phyloP scores from a whole-genome alignment of 2,113 vertebrate species.

The Galemys pyrenaicus region DNA sequence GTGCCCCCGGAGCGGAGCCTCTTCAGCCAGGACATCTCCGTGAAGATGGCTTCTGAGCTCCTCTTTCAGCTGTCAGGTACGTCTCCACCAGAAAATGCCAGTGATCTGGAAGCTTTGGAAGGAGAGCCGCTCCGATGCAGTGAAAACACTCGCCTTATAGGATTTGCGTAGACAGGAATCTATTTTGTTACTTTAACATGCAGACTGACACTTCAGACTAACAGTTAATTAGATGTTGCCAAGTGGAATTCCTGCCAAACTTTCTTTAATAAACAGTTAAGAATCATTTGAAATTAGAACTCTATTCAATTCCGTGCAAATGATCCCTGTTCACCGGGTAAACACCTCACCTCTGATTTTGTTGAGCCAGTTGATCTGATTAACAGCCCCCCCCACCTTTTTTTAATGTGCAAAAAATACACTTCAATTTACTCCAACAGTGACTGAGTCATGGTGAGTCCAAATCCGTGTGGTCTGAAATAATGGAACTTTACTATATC shows the following conservation, averaged over 20 bases:
- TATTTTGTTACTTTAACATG: background rate
- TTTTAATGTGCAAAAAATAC: background rate
- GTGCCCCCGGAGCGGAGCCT: conserved; percentile 94
- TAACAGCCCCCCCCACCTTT: background rate
- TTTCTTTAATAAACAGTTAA: conserved; percentile 55
- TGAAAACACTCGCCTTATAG: background rate
- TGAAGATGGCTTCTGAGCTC: conserved; percentile 99
- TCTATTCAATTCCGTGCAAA: conserved; percentile 25
- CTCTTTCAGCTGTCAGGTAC: conserved; percentile 98
- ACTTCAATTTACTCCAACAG: background rate
- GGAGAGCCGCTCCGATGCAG: background rate
- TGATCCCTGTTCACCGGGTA: background rate
- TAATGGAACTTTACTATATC: conserved; percentile 30
- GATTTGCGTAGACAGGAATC: conserved; percentile 31
- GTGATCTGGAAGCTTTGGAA: background rate
- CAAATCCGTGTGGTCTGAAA: conserved; percentile 44
- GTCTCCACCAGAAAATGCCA: background rate
- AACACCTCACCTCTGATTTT: conserved; percentile 46
- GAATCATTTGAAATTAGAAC: conserved; percentile 49
- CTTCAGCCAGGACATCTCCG: conserved; percentile 99
- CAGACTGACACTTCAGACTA: background rate
- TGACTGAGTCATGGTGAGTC: conserved; percentile 9
- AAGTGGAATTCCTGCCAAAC: conserved; percentile 38
- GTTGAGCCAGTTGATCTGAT: conserved; percentile 35
- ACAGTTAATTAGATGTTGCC: conserved; percentile 11